phyloP scores from a whole-genome alignment of 2,888 invertebrate species.

The Orthosia gracilis region DNA sequence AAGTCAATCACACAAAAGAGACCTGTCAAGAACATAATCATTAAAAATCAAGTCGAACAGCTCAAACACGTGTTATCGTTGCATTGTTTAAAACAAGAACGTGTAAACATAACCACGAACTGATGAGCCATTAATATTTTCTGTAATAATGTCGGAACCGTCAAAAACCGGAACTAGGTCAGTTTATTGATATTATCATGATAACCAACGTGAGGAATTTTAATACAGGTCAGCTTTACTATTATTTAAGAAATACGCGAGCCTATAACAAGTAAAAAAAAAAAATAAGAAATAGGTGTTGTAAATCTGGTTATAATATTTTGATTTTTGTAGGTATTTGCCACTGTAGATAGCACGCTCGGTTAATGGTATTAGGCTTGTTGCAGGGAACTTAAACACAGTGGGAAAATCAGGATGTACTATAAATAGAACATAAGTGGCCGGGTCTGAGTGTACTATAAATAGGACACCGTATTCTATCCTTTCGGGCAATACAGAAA shows the following conservation, averaged over 20 bases:
- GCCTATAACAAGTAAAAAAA: too few relatives aligned
- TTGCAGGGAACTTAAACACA: too few relatives aligned
- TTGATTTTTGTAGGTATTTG: not conserved
- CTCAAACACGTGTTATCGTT: slow-evolving; percentile 13
- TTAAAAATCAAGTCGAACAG: slow-evolving; percentile 12
- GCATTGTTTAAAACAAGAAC: slow-evolving; percentile 35
- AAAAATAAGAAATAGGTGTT: not conserved
- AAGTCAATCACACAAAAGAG: slow-evolving; percentile 7
- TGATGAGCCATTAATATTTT: slow-evolving; percentile 37
- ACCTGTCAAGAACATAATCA: not conserved
- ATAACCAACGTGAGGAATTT: not conserved
- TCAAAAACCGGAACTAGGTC: slow-evolving; percentile 51
- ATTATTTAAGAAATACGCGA: not conserved
- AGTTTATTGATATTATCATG: slow-evolving; percentile 12
- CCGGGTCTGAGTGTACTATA: too few relatives aligned
- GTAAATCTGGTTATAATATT: not conserved
- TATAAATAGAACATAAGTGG: too few relatives aligned
- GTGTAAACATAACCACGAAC: slow-evolving; percentile 31
- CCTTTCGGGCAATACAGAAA: too few relatives aligned
- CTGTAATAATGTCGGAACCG: slow-evolving; percentile 7
- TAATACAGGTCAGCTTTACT: not conserved
- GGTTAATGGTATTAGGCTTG: too few relatives aligned
- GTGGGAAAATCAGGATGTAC: too few relatives aligned
- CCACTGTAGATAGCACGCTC: too few relatives aligned
- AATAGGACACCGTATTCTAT: too few relatives aligned